Conservation (phyloP, 2,797 vertebrate genomes). For the Choloepus didactylus region DNA sequence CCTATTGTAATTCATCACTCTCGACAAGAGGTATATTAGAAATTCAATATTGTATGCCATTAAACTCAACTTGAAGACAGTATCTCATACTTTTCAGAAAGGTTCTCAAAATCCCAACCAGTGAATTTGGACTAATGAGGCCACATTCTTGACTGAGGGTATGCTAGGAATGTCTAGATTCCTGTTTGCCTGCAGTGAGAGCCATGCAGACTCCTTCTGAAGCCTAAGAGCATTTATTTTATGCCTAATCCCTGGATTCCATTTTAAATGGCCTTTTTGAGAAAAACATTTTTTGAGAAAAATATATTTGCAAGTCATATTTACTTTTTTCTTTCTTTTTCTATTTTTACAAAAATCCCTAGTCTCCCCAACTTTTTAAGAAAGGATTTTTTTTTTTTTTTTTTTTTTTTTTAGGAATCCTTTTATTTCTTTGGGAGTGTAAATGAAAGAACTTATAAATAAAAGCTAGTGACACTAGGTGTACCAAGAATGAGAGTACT, state of each 20-base stretch:
- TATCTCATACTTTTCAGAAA: constrained; percentile 84
- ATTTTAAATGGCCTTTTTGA: constrained; percentile 7
- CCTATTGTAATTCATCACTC: constrained; percentile 83
- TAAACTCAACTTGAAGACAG: constrained; percentile 85
- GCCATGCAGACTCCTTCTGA: constrained; percentile 78
- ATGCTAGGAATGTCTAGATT: constrained; percentile 74
- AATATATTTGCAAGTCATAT: not conserved
- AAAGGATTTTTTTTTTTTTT: not conserved
- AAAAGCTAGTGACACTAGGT: not conserved
- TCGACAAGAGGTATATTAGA: constrained; percentile 85
- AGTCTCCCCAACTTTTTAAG: not conserved
- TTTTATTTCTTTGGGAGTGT: not conserved
- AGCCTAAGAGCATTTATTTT: constrained; percentile 74
- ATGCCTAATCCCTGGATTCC: constrained; percentile 44
- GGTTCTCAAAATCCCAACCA: constrained; percentile 81
- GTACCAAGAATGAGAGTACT: not conserved
- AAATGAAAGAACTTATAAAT: not conserved
- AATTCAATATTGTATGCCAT: constrained; percentile 86
- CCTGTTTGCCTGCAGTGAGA: constrained; percentile 75
- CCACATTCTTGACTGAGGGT: constrained; percentile 81
- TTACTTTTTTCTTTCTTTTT: not conserved
- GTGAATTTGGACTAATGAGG: constrained; percentile 87
- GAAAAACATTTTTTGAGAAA: not conserved
- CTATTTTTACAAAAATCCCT: not conserved
- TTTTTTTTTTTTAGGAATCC: not conserved